phyloP scores from a whole-genome alignment of 2,888 invertebrate genomes.

The Drosophila atroscutellata region DNA sequence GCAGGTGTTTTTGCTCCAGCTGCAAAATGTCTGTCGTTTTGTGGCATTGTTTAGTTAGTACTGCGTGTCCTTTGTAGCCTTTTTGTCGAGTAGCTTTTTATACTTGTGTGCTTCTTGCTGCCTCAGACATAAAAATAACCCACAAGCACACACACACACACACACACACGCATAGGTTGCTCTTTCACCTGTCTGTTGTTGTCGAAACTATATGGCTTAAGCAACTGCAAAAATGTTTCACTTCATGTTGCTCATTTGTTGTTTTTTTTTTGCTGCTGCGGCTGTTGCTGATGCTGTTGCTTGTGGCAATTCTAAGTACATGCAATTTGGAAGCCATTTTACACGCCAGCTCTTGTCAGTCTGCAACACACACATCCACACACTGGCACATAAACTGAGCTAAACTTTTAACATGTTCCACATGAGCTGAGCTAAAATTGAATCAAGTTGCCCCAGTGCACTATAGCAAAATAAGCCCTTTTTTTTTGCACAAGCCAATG shows the following conservation, averaged over 20 bases:
- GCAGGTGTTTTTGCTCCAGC: conserved; percentile 14
- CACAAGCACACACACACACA: conserved; percentile 9
- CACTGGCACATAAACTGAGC: conserved; percentile 23
- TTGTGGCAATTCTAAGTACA: conserved; percentile 65
- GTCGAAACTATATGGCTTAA: conserved; percentile 47
- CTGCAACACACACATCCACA: conserved; percentile 9
- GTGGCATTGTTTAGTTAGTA: conserved; percentile 75
- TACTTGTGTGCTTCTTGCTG: conserved; percentile 45
- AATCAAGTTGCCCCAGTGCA: conserved; percentile 59
- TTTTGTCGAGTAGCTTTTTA: conserved; percentile 51
- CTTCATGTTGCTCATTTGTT: conserved; percentile 64
- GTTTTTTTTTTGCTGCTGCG: conserved; percentile 37
- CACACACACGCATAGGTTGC: conserved; percentile 2
- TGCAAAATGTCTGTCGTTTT: conserved; percentile 59
- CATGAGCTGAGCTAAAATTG: conserved; percentile 55
- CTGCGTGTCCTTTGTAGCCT: conserved; percentile 42
- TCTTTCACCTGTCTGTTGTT: conserved; percentile 36
- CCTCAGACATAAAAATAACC: conserved; percentile 43
- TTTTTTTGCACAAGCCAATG: not conserved
- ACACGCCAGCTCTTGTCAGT: conserved; percentile 59
- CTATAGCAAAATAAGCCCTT: not conserved
- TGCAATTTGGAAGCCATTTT: conserved; percentile 78
- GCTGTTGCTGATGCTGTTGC: conserved; percentile 20
- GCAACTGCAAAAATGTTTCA: conserved; percentile 64
- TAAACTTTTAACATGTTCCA: conserved; percentile 47